phyloP scores from a whole-genome alignment of 2,888 invertebrate species.

The Venusia cambrica region DNA sequence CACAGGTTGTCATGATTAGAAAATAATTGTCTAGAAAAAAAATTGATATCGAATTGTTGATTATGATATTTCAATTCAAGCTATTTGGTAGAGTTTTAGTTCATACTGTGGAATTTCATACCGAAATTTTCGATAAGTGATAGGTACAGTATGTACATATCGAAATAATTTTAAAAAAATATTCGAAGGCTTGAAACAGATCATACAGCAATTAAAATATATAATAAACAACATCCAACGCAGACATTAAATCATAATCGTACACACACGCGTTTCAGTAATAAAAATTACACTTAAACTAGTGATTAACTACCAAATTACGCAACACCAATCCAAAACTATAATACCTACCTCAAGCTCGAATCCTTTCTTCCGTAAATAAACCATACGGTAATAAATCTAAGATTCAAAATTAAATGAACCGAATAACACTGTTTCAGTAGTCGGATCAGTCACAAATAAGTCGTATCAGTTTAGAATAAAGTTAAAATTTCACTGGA shows the following conservation, averaged over 20 bases:
- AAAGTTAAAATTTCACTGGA: slow-evolving; percentile 11
- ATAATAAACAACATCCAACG: slow-evolving; percentile 10
- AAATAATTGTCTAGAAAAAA: too few relatives aligned
- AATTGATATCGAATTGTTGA: too few relatives aligned
- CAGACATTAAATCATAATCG: slow-evolving; percentile 26
- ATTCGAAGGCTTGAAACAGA: background rate
- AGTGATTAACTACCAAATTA: slow-evolving; percentile 31
- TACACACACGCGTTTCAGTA: slow-evolving; percentile 23
- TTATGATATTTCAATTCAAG: too few relatives aligned
- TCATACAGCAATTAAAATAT: slow-evolving; percentile 14
- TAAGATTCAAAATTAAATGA: background rate
- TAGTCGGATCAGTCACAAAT: slow-evolving; percentile 3
- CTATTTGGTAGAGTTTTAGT: too few relatives aligned
- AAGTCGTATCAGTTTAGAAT: background rate
- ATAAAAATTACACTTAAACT: slow-evolving; percentile 30
- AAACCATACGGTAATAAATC: too few relatives aligned
- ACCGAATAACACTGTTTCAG: too few relatives aligned
- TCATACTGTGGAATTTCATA: too few relatives aligned
- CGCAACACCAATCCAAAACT: slow-evolving; percentile 23
- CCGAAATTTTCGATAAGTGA: too few relatives aligned
- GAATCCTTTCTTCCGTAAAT: slow-evolving; percentile 4
- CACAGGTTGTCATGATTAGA: too few relatives aligned
- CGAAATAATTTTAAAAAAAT: slow-evolving; percentile 2
- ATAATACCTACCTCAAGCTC: background rate
- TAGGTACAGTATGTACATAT: too few relatives aligned